phyloP scores from a whole-genome alignment of 2,888 invertebrate species.

The Helleia helle region DNA sequence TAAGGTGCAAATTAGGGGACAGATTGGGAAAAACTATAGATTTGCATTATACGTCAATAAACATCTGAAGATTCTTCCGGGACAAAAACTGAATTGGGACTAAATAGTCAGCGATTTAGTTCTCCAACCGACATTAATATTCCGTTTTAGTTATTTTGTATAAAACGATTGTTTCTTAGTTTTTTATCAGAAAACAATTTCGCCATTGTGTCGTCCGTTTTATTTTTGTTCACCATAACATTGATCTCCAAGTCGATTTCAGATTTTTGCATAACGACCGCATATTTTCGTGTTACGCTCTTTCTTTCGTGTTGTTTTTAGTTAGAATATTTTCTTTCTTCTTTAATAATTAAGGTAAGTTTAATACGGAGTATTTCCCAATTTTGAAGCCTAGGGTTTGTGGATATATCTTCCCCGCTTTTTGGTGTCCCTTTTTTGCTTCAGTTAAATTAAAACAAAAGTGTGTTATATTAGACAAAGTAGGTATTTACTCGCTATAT shows the following conservation, averaged over 20 bases:
- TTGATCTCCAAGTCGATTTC: conserved; percentile 3
- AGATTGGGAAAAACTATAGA: conserved; percentile 12
- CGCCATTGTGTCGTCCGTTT: conserved; percentile 9
- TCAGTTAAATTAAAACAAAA: no score
- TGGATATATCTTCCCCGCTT: no score
- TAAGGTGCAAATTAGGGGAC: conserved; percentile 24
- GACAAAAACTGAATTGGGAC: conserved; percentile 4
- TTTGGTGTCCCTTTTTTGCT: no score
- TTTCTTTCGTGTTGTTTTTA: neutral
- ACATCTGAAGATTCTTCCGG: conserved; percentile 1
- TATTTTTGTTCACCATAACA: conserved; percentile 6
- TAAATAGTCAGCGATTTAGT: conserved; percentile 3
- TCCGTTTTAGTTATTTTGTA: conserved; percentile 9
- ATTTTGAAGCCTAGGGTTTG: no score
- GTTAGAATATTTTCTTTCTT: no score
- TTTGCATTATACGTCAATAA: conserved; percentile 9
- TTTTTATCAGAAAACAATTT: conserved; percentile 1
- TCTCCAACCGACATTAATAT: conserved; percentile 5
- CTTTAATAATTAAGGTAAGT: no score
- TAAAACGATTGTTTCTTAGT: conserved; percentile 1
- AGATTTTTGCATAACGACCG: conserved; percentile 6
- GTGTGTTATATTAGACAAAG: no score
- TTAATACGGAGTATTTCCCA: no score
- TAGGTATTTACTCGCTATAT: no score
- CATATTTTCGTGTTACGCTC: neutral